phyloP scores from a whole-genome alignment of 2,888 invertebrate genomes.

The Eubasilissa splendida region DNA sequence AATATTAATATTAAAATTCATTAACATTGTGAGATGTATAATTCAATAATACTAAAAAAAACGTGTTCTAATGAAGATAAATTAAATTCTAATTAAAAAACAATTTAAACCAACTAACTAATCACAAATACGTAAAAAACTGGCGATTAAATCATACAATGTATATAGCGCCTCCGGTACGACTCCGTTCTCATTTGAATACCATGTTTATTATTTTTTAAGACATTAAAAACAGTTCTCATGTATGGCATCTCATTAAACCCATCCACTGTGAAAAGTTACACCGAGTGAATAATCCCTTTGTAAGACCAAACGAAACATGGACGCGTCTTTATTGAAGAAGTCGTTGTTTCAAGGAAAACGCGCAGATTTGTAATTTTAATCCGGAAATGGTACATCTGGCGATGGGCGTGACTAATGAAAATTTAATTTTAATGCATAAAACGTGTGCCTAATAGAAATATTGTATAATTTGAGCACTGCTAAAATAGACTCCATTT shows the following conservation, averaged over 20 bases:
- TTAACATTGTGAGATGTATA: too few species aligned
- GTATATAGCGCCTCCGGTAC: neutral
- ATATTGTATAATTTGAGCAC: too few species aligned
- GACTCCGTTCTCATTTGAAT: conserved; percentile 35
- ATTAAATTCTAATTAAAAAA: conserved; percentile 10
- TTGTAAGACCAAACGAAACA: conserved; percentile 37
- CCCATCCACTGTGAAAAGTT: conserved; percentile 36
- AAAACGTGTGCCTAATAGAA: neutral
- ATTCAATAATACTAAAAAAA: neutral
- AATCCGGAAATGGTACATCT: neutral
- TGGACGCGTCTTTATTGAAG: conserved; percentile 20
- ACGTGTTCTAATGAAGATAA: conserved; percentile 20
- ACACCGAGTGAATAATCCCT: conserved; percentile 40
- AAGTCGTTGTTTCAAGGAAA: neutral
- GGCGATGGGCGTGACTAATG: conserved; percentile 24
- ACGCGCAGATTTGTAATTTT: conserved; percentile 5
- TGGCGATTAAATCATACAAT: conserved; percentile 38
- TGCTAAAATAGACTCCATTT: too few species aligned
- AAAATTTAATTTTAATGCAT: conserved; percentile 18
- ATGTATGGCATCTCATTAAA: conserved; percentile 35
- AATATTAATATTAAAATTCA: too few species aligned
- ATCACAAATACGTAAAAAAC: conserved; percentile 27
- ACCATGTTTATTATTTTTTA: conserved; percentile 37
- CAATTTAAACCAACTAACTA: conserved; percentile 15
- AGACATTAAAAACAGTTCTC: conserved; percentile 38